Evolutionary conservation across 2,113 vertebrate species (phyloP), one percentile per base, ranked within the genome.

Genomic region (Albula glossodonta): DNA sequence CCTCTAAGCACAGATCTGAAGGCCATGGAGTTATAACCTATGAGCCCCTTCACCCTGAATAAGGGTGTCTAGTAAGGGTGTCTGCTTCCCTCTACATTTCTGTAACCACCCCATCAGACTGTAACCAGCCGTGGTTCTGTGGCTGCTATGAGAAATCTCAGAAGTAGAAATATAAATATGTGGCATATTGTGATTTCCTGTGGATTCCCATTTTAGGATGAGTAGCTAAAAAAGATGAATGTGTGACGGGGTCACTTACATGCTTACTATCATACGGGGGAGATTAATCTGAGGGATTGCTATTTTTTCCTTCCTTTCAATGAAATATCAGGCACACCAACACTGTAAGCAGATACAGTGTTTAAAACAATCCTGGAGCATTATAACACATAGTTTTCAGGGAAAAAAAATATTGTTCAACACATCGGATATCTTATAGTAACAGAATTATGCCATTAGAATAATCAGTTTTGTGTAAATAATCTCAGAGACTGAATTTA

Each of bases 391-490:
- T 88, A 84, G 90, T 91, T 91, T 92, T 94, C 93, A 90, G 88
- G 93, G 89, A 92, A 92, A 92, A 92, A 87, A 88, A 85, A 88
- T 51, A n/a, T 89, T 88, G 91, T 90, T 93, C 90, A 92, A 89
- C 88, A 70, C 87, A 92, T 89, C 92, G 92, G 90, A 94, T 91
- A 92, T 90, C 93, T 93, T 91, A 91, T 93, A 93, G 95, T 94
- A 84, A 87, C 83, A 74, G 91, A 93, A 93, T 94, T 94, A 95
- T 93, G 91, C 88, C 91, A 93, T 95, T 94, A 93, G 87, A 95
- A 93, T 92, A 94, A 95, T 95, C 91, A 89, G 91, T 91, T 93
- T 95, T 94, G 90, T 88, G 90, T 87, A 90, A 93, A 92, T 93
- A 93, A 92, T 94, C 91, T 90, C 81, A 92, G 90, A 63, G 85